Conservation (phyloP, 2,113 vertebrate species). For the Hippocampus zosterae region DNA sequence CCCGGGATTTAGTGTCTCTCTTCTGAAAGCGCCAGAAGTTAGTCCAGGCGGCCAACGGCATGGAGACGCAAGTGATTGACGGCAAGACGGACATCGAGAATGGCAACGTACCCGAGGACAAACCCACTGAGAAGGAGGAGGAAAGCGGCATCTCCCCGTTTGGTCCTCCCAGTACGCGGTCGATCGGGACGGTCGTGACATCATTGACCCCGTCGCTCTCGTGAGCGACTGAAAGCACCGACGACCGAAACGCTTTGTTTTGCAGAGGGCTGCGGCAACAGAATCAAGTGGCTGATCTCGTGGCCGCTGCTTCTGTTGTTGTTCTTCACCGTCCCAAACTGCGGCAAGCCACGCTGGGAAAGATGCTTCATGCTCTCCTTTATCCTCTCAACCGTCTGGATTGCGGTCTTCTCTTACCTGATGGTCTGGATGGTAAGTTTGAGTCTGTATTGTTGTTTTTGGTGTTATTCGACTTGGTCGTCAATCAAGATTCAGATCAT, state of each 20-base stretch:
- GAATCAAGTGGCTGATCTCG: slow-evolving; percentile 85
- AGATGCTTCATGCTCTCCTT: slow-evolving; percentile 93
- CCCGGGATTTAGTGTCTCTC: slow-evolving; percentile 47
- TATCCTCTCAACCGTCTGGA: slow-evolving; percentile 90
- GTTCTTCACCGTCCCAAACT: slow-evolving; percentile 87
- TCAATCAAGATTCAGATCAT: too few species aligned
- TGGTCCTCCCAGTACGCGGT: slow-evolving; percentile 56
- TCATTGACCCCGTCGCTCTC: background rate
- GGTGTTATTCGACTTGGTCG: too few species aligned
- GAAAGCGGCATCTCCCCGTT: slow-evolving; percentile 82
- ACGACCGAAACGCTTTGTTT: background rate
- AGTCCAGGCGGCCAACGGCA: slow-evolving; percentile 83
- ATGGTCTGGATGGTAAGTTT: slow-evolving; percentile 98
- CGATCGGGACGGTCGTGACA: background rate
- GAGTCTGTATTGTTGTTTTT: background rate
- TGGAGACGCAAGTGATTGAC: slow-evolving; percentile 80
- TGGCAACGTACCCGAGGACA: slow-evolving; percentile 85
- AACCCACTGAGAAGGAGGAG: slow-evolving; percentile 70
- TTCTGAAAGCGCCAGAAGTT: slow-evolving; percentile 87
- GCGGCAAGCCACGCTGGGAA: slow-evolving; percentile 91
- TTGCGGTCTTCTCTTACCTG: slow-evolving; percentile 95
- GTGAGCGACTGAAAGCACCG: background rate
- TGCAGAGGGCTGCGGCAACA: slow-evolving; percentile 80
- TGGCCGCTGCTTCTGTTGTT: slow-evolving; percentile 91
- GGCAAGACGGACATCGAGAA: slow-evolving; percentile 88